Evolutionary conservation across 2,797 vertebrate species (phyloP).

Genomic region (Discoglossus pictus): DNA sequence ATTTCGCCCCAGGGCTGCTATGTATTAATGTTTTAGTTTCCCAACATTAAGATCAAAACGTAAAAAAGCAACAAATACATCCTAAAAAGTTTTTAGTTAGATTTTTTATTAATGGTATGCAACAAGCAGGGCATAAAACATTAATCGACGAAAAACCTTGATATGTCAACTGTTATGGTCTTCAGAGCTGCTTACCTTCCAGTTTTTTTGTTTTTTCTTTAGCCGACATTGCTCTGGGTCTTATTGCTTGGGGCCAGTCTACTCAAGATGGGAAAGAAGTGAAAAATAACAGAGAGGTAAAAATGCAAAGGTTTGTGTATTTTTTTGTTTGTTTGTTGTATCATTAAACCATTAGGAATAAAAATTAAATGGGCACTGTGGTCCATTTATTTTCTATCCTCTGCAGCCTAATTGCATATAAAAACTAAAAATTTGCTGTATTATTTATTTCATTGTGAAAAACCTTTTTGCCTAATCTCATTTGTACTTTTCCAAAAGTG

Average conservation of each 20-base stretch:
- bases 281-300: constrained; percentile 53
- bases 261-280: constrained; percentile 62
- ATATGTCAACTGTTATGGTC: constrained; percentile 97
- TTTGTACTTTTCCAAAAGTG: too few relatives aligned
- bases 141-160: constrained; percentile 87
- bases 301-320: too few relatives aligned
- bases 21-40: constrained; percentile 75
- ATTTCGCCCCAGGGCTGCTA: constrained; percentile 77
- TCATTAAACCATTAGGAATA: too few relatives aligned
- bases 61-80: constrained; percentile 82
- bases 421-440: too few relatives aligned
- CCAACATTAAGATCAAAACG: constrained; percentile 83
- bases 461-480: too few relatives aligned
- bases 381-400: too few relatives aligned
- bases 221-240: constrained; percentile 89
- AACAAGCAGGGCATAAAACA: constrained; percentile 94
- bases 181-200: constrained; percentile 85
- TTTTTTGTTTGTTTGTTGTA: too few relatives aligned
- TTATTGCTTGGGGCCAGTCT: constrained; percentile 92
- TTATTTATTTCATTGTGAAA: too few relatives aligned
- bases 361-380: too few relatives aligned
- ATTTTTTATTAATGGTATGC: constrained; percentile 96
- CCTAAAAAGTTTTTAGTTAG: constrained; percentile 91
- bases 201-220: constrained; percentile 94
- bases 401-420: too few relatives aligned